Evolutionary conservation across 2,888 invertebrate species (phyloP).

Genomic region (Melipona bicolor): DNA sequence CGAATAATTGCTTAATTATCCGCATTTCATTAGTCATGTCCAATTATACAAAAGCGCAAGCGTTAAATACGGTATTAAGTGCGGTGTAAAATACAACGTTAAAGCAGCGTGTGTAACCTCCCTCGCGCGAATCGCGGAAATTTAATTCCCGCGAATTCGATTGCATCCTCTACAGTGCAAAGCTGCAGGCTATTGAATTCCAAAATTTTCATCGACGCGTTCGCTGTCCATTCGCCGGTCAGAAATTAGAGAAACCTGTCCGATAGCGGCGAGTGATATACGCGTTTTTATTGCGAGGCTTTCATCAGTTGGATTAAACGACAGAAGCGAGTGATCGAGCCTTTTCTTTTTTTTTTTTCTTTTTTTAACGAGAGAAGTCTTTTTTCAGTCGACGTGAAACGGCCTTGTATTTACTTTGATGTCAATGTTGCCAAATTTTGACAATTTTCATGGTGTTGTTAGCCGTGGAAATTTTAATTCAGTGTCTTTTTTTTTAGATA

Average conservation of each 20-base stretch:
- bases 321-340: neutral
- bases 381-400: no score
- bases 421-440: no score
- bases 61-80: constrained; percentile 47
- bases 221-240: neutral
- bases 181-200: neutral
- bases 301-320: neutral
- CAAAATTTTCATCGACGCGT: constrained; percentile 23
- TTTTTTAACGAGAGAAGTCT: no score
- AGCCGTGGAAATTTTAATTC: no score
- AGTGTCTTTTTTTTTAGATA: no score
- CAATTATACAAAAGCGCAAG: constrained; percentile 31
- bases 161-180: constrained; percentile 1
- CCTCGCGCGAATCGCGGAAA: constrained; percentile 29
- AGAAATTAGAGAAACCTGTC: neutral
- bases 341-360: no score
- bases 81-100: constrained; percentile 46
- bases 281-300: neutral
- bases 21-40: constrained; percentile 38
- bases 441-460: no score
- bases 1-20: constrained; percentile 51
- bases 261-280: neutral
- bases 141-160: constrained; percentile 41
- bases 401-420: no score
- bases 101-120: neutral